Evolutionary conservation across 2,113 vertebrate species (phyloP), one percentile per base, ranked within the genome.

Genomic region (Rhadina sibilatrix): DNA sequence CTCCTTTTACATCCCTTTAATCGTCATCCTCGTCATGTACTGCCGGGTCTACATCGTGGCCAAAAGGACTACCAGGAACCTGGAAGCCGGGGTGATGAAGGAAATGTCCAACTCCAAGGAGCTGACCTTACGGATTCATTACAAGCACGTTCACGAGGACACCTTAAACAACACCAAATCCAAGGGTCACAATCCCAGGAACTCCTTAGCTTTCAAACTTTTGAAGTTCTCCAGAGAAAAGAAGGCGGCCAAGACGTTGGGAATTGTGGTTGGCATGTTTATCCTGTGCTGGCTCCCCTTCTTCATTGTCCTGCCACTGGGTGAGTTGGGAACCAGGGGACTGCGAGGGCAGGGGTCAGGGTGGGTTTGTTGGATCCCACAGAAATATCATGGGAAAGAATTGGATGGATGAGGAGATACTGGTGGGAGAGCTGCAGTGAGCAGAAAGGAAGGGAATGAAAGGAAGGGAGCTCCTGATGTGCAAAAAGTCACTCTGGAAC

Each of bases 1-100:
- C n/a, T 99, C 99, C 64, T 99, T 99, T 94, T 99, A 99, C 95
- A 99, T 99, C 94, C 99, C 99, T 2, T 94, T 99, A 11, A 98
- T 98, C 0, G 99, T 99, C 71, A 99, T 99, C 53, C 98, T 99
- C 17, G 98, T 98, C 84, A 99, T 99, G 99, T 99, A 99, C 97
- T 99, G 98, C 92, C 98, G 98, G 5, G 99, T 99, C 68, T 99
- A 99, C 94, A 94, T 99, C 22, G 99, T 99, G 30, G 99, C 99
- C 97, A 99, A 99, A 96, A 98, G 99, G 97, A 99, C 99, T 97
- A 99, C 99, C 25, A 99, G 98, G 98, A 99, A 99, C 96, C 97
- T 99, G 90, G 99, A 99, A 88, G 99, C 99, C 3, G 99, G 99
- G 9, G 98, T 99, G 96, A 99, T 99, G 99, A 99, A 98, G 52